These are phyloP conservation scores for Pomatorhinus ruficollis DNA, from an alignment of 2,113 vertebrate species.

Conservation along the genomic window DNA sequence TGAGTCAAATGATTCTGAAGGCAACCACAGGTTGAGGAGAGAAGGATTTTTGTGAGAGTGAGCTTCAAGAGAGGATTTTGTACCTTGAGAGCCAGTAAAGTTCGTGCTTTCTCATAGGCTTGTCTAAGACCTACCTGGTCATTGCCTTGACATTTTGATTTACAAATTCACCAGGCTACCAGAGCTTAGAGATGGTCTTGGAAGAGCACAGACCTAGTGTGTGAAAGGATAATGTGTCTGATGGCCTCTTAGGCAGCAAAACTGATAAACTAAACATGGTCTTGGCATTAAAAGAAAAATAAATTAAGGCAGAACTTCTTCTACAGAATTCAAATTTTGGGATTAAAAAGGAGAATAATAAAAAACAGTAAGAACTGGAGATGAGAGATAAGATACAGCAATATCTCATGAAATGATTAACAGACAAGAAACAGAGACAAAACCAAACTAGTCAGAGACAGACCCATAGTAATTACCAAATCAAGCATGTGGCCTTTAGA, in stretches of 20 bases:
- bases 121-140: neutral
- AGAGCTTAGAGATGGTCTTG: neutral
- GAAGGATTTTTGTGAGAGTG: neutral
- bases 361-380: neutral
- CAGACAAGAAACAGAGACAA: slow-evolving; percentile 64
- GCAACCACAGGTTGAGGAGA: neutral
- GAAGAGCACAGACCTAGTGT: neutral
- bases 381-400: slow-evolving; percentile 40
- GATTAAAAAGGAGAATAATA: neutral
- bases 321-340: neutral
- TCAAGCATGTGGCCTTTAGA: slow-evolving; percentile 75
- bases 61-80: neutral
- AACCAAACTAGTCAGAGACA: slow-evolving; percentile 65
- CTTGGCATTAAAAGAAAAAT: neutral
- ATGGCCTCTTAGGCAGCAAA: neutral
- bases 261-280: neutral
- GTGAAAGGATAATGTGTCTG: neutral
- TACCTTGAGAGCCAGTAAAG: neutral
- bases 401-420: slow-evolving; percentile 69
- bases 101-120: neutral
- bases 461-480: slow-evolving; percentile 74
- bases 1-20: neutral
- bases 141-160: neutral
- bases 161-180: neutral
- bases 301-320: neutral